phyloP scores from a whole-genome alignment of 2,113 vertebrate species.

The Eudorcas thomsonii region DNA sequence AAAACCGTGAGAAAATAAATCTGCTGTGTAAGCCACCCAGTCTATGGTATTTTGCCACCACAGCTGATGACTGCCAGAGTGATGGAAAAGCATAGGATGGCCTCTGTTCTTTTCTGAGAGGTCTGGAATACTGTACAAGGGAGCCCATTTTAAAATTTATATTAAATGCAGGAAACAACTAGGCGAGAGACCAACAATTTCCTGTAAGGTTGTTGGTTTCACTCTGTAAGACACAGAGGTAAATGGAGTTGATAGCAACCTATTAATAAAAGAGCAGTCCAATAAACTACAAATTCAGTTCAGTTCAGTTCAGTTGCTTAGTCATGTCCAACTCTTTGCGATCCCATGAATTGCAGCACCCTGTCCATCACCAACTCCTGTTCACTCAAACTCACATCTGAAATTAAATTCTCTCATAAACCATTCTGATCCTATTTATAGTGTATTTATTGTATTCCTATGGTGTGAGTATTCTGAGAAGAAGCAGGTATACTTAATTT shows the following conservation, averaged over 20 bases:
- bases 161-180: background rate
- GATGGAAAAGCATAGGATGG: background rate
- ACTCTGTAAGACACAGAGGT: background rate
- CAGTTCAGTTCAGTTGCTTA: too few relatives aligned
- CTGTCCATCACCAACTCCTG: too few relatives aligned
- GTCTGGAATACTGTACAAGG: background rate
- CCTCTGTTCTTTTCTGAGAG: background rate
- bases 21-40: background rate
- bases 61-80: background rate
- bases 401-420: background rate
- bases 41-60: background rate
- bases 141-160: background rate
- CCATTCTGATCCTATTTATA: too few relatives aligned
- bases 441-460: background rate
- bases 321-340: too few relatives aligned
- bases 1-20: background rate
- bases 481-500: background rate
- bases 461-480: background rate
- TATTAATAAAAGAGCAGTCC: background rate
- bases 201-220: background rate
- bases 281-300: background rate
- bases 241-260: background rate
- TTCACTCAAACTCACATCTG: too few relatives aligned
- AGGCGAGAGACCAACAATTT: background rate
- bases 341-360: too few relatives aligned